These are phyloP conservation scores for Onychostruthus taczanowskii DNA, from an alignment of 2,113 vertebrate genomes.

Conservation along the genomic window DNA sequence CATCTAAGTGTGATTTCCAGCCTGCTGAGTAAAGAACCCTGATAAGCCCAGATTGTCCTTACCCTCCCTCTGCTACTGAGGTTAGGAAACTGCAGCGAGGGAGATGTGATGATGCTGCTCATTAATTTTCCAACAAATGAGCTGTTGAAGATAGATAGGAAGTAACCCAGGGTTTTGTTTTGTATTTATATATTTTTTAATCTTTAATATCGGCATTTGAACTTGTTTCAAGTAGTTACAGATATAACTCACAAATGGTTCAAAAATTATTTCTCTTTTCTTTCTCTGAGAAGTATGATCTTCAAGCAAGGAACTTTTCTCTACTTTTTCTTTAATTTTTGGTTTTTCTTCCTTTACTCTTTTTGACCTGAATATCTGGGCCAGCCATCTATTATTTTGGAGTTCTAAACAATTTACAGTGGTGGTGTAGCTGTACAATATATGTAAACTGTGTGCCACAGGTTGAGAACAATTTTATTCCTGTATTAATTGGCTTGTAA, in stretches of 20 bases:
- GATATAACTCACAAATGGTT: neutral
- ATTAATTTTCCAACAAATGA: neutral
- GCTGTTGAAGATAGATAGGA: neutral
- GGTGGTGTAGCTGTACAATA: neutral
- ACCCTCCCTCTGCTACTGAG: neutral
- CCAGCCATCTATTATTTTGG: neutral
- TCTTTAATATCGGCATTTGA: neutral
- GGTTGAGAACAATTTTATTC: neutral
- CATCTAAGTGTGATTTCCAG: neutral
- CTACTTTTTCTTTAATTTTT: neutral
- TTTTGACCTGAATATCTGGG: neutral
- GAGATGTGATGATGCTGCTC: neutral
- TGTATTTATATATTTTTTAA: neutral
- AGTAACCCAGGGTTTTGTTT: neutral
- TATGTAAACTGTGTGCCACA: neutral
- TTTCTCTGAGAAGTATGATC: neutral
- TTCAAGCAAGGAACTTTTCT: neutral
- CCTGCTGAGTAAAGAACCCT: neutral
- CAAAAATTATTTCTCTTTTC: neutral
- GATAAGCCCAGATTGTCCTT: neutral
- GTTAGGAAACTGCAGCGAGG: neutral
- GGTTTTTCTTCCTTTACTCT: neutral
- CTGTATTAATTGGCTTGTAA: neutral
- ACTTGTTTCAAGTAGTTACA: neutral
- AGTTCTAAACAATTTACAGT: neutral